Percentiles rank a stretch among this genome's conserved stretches.
Conservation (phyloP, 2,797 vertebrate genomes). For the Garrulus glandarius region DNA sequence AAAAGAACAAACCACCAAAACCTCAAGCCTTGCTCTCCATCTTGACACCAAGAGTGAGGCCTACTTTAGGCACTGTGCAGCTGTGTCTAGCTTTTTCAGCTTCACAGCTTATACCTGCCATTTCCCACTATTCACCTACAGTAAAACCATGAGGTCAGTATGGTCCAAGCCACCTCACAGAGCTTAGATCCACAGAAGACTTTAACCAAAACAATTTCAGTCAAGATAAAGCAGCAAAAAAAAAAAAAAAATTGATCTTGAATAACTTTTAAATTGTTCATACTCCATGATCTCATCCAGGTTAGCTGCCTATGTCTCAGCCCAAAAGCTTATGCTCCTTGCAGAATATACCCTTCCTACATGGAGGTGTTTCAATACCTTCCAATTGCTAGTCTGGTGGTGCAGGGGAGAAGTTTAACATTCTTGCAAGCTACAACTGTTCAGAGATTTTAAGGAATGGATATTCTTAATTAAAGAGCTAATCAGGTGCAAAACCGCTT, state of each 20-base stretch:
- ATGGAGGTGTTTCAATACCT: background rate
- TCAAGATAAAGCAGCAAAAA: background rate
- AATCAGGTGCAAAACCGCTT: background rate
- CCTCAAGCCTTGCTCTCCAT: background rate
- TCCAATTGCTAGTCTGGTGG: background rate
- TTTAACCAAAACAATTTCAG: background rate
- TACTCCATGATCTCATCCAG: background rate
- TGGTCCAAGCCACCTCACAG: background rate
- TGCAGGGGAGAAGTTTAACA: background rate
- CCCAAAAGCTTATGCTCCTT: background rate
- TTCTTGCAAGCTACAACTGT: background rate
- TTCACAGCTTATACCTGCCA: background rate
- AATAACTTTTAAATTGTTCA: background rate
- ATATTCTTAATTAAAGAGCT: background rate
- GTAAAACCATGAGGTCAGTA: background rate
- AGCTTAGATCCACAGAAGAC: background rate
- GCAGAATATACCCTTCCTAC: background rate
- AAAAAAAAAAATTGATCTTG: too few species aligned
- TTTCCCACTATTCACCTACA: background rate
- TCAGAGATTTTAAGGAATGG: background rate
- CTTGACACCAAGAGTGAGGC: background rate
- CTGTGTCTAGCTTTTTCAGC: background rate
- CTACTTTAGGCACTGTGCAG: background rate
- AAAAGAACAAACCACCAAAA: background rate
- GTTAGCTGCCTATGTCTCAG: background rate